Evolutionary conservation across 2,797 vertebrate species (phyloP).

Genomic region (Enteromius radiatus): DNA sequence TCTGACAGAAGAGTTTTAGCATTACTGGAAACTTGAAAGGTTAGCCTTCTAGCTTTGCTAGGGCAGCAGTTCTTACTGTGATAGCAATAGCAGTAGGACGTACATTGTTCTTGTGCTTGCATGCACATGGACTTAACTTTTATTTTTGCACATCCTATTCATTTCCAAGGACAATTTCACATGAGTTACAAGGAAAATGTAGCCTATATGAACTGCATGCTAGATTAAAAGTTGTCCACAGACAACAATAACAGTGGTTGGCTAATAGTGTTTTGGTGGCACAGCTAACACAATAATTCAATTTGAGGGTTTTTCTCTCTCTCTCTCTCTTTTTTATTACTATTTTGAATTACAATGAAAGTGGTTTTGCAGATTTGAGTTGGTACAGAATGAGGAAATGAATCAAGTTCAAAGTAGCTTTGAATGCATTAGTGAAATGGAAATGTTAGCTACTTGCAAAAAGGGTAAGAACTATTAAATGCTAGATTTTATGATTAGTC

Average conservation of each 20-base stretch:
- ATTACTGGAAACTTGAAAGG: conserved; percentile 66
- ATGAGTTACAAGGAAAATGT: not conserved
- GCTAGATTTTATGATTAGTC: not conserved
- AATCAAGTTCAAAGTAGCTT: not conserved
- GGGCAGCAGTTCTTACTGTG: conserved; percentile 45
- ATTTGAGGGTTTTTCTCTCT: not conserved
- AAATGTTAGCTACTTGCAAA: not conserved
- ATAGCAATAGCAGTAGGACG: not conserved
- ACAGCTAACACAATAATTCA: not conserved
- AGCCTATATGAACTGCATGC: not conserved
- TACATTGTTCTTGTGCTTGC: conserved; percentile 30
- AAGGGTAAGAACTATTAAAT: too few relatives aligned
- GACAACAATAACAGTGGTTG: not conserved
- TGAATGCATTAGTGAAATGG: not conserved
- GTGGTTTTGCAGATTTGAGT: not conserved
- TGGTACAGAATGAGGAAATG: conserved; percentile 6
- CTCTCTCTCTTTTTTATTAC: not conserved
- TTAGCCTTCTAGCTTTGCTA: conserved; percentile 49
- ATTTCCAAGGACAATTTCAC: not conserved
- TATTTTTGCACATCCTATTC: not conserved
- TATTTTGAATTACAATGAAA: not conserved
- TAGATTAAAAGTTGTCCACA: not conserved
- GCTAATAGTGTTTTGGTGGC: not conserved
- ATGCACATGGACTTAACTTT: not conserved
- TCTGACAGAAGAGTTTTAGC: conserved; percentile 60